Evolutionary conservation across 2,888 invertebrate species (phyloP).

Genomic region (Cosmia trapezina): DNA sequence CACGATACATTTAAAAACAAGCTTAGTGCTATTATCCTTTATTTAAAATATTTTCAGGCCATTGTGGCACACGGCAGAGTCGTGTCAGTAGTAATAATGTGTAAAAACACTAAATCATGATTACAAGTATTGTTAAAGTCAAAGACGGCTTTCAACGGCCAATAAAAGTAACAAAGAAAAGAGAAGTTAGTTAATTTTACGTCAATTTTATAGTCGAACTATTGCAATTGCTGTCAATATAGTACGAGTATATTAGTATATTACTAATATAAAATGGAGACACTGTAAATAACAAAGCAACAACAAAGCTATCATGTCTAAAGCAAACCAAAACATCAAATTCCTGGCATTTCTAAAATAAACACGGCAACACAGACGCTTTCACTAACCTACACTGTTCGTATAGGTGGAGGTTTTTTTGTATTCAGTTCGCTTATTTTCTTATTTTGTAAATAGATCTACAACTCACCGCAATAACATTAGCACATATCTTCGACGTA

Average conservation of each 20-base stretch:
- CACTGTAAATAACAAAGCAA: background rate
- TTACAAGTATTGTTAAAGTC: background rate
- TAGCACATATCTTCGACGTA: conserved; percentile 37
- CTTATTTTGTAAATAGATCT: conserved; percentile 46
- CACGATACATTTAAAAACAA: background rate
- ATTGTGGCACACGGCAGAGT: conserved; percentile 97
- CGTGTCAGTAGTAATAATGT: conserved; percentile 71
- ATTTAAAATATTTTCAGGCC: conserved; percentile 90
- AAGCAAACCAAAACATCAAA: conserved; percentile 11
- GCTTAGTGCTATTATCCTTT: background rate
- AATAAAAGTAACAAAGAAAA: background rate
- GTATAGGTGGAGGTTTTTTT: conserved; percentile 40
- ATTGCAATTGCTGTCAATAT: background rate
- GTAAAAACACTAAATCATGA: background rate
- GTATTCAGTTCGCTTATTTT: conserved; percentile 48
- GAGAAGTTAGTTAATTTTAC: background rate
- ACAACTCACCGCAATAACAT: conserved; percentile 36
- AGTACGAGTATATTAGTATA: background rate
- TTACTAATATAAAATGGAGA: background rate
- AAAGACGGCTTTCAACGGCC: background rate
- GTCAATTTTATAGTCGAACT: background rate
- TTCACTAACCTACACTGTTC: conserved; percentile 40
- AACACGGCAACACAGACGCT: conserved; percentile 57
- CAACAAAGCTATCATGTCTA: background rate
- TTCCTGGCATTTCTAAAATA: conserved; percentile 28